phyloP scores from a whole-genome alignment of 2,888 invertebrate species.

The Agrochola circellaris region DNA sequence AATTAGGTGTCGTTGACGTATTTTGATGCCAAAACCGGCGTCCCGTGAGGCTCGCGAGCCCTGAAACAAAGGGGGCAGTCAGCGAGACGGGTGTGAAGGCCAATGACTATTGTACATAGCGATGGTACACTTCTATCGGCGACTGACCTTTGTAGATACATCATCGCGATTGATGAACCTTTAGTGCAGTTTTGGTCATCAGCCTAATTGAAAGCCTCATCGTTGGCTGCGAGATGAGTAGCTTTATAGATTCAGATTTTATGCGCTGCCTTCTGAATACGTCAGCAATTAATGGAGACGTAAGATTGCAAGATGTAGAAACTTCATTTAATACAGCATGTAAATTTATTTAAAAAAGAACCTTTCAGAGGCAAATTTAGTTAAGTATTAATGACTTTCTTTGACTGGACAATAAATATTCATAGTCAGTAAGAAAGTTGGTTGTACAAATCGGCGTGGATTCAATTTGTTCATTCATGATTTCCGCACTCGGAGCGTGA shows the following conservation, averaged over 20 bases:
- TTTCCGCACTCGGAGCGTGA: slow-evolving; percentile 67
- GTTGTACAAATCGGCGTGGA: slow-evolving; percentile 60
- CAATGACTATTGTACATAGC: slow-evolving; percentile 79
- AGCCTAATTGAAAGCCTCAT: slow-evolving; percentile 32
- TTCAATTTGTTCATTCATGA: slow-evolving; percentile 71
- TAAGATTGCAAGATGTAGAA: slow-evolving; percentile 14
- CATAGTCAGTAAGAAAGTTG: slow-evolving; percentile 64
- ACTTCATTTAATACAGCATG: slow-evolving; percentile 9
- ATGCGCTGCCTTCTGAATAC: background rate
- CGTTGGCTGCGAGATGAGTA: slow-evolving; percentile 7
- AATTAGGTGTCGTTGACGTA: slow-evolving; percentile 84
- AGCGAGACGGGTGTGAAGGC: slow-evolving; percentile 88
- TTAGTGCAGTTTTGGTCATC: slow-evolving; percentile 48
- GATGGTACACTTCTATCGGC: slow-evolving; percentile 77
- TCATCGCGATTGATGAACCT: slow-evolving; percentile 68
- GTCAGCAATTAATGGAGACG: background rate
- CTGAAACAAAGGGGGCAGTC: slow-evolving; percentile 87
- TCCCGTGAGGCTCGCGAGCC: slow-evolving; percentile 65
- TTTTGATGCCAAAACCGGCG: slow-evolving; percentile 68
- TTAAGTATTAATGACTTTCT: slow-evolving; percentile 46
- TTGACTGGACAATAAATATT: slow-evolving; percentile 55
- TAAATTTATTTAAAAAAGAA: slow-evolving; percentile 36
- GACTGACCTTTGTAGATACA: slow-evolving; percentile 82
- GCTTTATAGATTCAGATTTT: slow-evolving; percentile 16
- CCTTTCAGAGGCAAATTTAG: slow-evolving; percentile 36